Evolutionary conservation across 2,797 vertebrate species (phyloP), one percentile per base, ranked within the genome.

Genomic region (Acropternis orthonyx): DNA sequence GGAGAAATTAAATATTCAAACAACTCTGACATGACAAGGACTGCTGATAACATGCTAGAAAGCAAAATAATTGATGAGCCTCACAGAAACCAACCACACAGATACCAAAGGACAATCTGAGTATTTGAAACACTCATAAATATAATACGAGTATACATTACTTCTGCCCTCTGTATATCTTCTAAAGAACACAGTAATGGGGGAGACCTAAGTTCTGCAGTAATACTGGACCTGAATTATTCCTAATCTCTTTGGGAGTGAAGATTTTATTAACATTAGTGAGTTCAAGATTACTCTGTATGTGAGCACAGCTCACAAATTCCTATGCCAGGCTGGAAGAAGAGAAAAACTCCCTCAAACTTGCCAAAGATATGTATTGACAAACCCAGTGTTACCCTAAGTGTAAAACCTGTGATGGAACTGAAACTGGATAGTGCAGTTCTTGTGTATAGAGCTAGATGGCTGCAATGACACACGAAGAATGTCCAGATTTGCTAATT

Each of bases 391-490:
- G 10, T 46, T 74, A 37, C 22, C 48, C 11, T 20, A 36, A 43
- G 12, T 20, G 58, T 51, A 44, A 75, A 94, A 76, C n/a, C 23
- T 44, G n/a, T 32, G 69, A 5, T 5, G 4, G 66, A 83, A 78
- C 32, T 24, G 36, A 48, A 84, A 30, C 34, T n/a, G 32, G 44
- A 11, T 13, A 19, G 32, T 90, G 91, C 67, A 96, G 5, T 95
- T 88, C 86, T 92, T 39, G 22, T 15, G 5, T 28, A 1, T 9
- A 36, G 58, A 58, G 80, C 94, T 96, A 97, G 97, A 95, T 96
- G 97, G 97, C 95, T 97, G 95, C 88, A 96, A 41, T 37, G 78
- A 43, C 75, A 80, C 95, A 56, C 56, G 43, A 30, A 74, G 43
- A 66, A n/a, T 16, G 20, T 49, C 65, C 80, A 54, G 48, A 43